phyloP scores from a whole-genome alignment of 2,797 vertebrate species.

The Lacerta viridis region DNA sequence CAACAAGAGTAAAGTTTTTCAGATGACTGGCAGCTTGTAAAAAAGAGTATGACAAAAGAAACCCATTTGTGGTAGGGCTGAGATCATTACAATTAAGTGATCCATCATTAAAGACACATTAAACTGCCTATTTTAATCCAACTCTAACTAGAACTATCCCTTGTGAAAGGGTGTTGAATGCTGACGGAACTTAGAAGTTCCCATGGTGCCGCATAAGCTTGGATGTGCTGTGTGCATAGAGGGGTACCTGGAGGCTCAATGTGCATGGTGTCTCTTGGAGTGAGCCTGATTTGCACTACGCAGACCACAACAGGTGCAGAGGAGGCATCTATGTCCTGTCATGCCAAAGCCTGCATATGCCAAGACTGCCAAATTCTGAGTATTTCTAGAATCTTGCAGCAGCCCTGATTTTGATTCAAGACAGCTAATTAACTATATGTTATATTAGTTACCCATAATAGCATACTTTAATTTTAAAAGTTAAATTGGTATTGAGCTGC shows the following conservation, averaged over 20 bases:
- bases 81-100: not conserved
- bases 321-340: not conserved
- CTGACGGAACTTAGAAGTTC: not conserved
- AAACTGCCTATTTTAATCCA: not conserved
- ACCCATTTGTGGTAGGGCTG: not conserved
- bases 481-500: no score
- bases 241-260: not conserved
- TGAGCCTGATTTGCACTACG: not conserved
- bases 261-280: not conserved
- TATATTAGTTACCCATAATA: no score
- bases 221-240: not conserved
- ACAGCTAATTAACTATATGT: no score
- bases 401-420: no score
- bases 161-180: not conserved
- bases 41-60: not conserved
- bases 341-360: no score
- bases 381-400: not conserved
- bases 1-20: not conserved
- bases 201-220: not conserved
- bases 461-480: no score
- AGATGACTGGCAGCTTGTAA: conserved; percentile 1
- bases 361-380: not conserved
- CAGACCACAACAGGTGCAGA: not conserved
- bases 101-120: not conserved
- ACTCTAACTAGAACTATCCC: not conserved